Evolutionary conservation across 2,113 vertebrate species (phyloP).

Genomic region (Lota lota): DNA sequence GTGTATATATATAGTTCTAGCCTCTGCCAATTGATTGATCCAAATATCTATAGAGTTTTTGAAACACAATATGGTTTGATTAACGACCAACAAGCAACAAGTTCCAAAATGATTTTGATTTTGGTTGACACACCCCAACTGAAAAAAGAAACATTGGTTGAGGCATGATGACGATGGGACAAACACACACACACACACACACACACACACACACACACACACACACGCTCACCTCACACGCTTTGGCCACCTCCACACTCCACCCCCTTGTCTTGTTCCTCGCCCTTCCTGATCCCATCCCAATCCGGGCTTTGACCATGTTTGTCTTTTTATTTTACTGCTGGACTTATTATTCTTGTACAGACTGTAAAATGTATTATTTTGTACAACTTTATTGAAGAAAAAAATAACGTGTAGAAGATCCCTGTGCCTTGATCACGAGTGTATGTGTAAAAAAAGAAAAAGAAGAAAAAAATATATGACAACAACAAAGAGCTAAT

Average conservation of each 20-base stretch:
- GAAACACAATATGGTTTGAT: neutral
- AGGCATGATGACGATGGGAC: no score
- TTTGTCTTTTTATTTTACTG: constrained; percentile 85
- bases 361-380: constrained; percentile 99
- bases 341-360: constrained; percentile 92
- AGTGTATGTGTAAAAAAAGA: constrained; percentile 87
- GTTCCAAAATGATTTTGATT: no score
- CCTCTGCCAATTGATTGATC: no score
- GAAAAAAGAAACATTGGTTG: neutral
- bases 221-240: neutral
- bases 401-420: constrained; percentile 89
- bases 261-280: constrained; percentile 33
- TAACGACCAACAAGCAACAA: constrained; percentile 15
- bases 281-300: constrained; percentile 41
- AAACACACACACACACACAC: constrained; percentile 2
- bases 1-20: no score
- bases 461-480: no score
- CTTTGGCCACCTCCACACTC: constrained; percentile 11
- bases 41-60: no score
- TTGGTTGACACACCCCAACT: no score
- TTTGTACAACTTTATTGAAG: constrained; percentile 98
- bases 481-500: constrained; percentile 78
- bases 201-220: constrained; percentile 1
- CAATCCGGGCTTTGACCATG: constrained; percentile 70
- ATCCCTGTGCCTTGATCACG: constrained; percentile 98